Conservation (phyloP, 2,113 vertebrate species). For the Dromas ardeola region DNA sequence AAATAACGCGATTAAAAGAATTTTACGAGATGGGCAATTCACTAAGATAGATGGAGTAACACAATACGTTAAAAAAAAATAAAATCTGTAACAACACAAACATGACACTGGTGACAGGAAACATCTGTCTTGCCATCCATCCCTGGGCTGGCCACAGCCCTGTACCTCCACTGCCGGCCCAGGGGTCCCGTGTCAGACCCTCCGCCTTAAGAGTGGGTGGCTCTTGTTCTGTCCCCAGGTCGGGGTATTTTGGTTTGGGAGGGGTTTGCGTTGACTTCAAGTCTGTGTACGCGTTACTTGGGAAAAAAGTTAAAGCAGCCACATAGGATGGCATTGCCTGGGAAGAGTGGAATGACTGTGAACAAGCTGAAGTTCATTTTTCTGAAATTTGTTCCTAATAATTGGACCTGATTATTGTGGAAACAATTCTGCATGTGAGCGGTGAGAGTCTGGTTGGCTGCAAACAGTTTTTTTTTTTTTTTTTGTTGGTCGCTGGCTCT, state of each 20-base stretch:
- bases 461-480: not conserved
- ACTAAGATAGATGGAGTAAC: conserved; percentile 71
- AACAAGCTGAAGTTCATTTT: not conserved
- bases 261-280: not conserved
- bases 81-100: conserved; percentile 52
- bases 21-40: conserved; percentile 72
- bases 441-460: not conserved
- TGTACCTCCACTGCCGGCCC: not conserved
- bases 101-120: conserved; percentile 57
- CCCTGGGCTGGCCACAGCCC: not conserved
- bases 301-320: not conserved
- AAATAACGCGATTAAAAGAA: conserved; percentile 74
- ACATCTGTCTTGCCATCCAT: conserved; percentile 65
- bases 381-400: not conserved
- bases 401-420: not conserved
- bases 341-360: not conserved
- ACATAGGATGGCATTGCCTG: fast-evolving
- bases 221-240: not conserved
- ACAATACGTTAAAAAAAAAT: conserved; percentile 45
- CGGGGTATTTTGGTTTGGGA: not conserved
- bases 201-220: too few species aligned
- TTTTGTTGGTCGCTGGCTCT: not conserved
- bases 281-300: not conserved
- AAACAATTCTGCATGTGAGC: not conserved
- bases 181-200: not conserved